Evolutionary conservation across 2,797 vertebrate species (phyloP), one percentile per base, ranked within the genome.

Genomic region (Crocodylus rhombifer): DNA sequence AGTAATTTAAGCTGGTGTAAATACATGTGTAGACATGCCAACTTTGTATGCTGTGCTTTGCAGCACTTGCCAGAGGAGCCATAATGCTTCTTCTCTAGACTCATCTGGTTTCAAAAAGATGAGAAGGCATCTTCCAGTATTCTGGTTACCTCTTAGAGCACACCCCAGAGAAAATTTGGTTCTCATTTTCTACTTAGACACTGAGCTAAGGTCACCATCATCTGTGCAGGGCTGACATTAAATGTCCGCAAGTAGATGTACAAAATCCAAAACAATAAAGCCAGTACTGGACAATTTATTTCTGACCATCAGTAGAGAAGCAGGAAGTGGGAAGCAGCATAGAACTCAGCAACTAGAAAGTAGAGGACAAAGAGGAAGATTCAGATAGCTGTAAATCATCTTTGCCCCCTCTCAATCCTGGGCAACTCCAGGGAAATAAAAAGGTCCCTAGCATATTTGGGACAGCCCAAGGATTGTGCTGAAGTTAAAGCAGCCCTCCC

Each of bases 121-220:
- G 15, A 58, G 25, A 7, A 18, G 36, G 80, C n/a, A 51, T 3
- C n/a, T 84, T 4, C n/a, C 55, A 18, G 33, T 55, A 64, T 6
- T 7, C 57, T 18, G 28, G 1, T 62, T 78, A 36, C 7, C 69
- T 80, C 42, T 76, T 14, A 87, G 86, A 80, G 58, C 11, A 20
- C 42, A 0, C 57, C 11, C n/a, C 84, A 81, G 1, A 1, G 21
- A 30, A 84, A 2, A 51, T 75, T 7, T 60, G 1, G 5, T 60
- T 87, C 36, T 26, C 0, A n/a, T 80, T 80, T 91, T 90, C 42
- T 36, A 4, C 18, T 78, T 30, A 16, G 36, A 33, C 23, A 7
- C 33, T 86, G 58, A 62, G 21, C 23, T 76, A 69, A 86, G n/a
- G 26, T n/a, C 36, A 57, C 2, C 2, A 2, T 62, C 62, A 28